A percentile compares a stretch with the other conserved stretches of the same genome.
phyloP scores from a whole-genome alignment of 2,113 vertebrate species.

The Paratilapia polleni region DNA sequence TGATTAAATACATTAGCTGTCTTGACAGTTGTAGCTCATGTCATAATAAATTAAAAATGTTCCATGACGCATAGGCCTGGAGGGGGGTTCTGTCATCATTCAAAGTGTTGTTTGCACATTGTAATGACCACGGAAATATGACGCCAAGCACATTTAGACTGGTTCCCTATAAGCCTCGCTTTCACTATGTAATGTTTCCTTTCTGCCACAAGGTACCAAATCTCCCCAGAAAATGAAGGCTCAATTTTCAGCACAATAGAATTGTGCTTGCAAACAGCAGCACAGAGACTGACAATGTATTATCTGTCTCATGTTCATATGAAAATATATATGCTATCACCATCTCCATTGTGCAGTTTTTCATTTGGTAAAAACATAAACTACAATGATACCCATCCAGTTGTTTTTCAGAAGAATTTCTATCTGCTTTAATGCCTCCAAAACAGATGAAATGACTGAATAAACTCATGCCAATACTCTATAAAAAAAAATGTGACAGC shows the following conservation, averaged over 20 bases:
- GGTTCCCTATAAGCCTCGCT: background rate
- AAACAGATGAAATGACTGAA: background rate
- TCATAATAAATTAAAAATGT: background rate
- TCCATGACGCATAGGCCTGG: background rate
- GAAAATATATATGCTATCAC: background rate
- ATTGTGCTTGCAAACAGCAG: background rate
- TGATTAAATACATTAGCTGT: background rate
- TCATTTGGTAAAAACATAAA: conserved; percentile 3
- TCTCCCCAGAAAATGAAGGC: background rate
- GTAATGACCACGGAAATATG: background rate
- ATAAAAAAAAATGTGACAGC: background rate
- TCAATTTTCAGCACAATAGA: background rate
- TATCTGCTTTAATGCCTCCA: background rate
- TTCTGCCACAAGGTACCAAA: background rate
- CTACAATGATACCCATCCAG: background rate
- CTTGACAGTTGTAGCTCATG: background rate
- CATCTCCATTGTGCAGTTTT: background rate
- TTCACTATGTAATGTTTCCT: background rate
- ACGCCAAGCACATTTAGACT: background rate
- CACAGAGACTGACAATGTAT: background rate
- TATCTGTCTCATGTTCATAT: background rate
- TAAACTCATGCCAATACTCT: background rate
- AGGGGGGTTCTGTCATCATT: background rate
- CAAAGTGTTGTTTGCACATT: too few species aligned
- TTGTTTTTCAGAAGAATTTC: background rate